phyloP scores from a whole-genome alignment of 2,797 vertebrate genomes.

The Schizopygopsis pylzovi region DNA sequence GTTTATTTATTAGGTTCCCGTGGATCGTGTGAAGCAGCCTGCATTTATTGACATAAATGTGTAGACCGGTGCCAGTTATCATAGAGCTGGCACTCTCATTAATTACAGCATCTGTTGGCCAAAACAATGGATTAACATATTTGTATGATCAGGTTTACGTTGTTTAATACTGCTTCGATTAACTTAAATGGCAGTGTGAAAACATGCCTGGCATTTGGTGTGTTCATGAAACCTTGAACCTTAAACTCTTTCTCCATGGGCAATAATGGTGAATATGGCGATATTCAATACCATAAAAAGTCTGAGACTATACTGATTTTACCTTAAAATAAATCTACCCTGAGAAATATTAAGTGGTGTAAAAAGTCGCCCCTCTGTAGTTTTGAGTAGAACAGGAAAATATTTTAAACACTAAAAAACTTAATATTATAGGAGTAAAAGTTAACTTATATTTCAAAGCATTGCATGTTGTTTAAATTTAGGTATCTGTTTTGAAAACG shows the following conservation, averaged over 20 bases:
- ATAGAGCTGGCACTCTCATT: background rate
- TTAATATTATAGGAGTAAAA: background rate
- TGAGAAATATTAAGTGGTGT: background rate
- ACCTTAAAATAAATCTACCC: background rate
- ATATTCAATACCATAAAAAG: background rate
- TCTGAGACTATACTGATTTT: background rate
- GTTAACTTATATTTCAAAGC: background rate
- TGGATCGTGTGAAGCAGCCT: background rate
- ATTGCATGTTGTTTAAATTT: background rate
- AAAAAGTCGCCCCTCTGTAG: background rate
- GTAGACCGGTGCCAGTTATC: background rate
- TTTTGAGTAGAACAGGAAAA: background rate
- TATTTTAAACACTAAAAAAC: background rate
- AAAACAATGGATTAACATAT: background rate
- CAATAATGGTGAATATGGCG: background rate
- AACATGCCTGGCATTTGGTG: background rate
- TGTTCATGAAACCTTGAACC: too few relatives aligned
- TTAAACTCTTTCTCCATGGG: background rate
- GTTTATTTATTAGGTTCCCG: background rate
- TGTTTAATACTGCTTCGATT: background rate
- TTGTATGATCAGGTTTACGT: background rate
- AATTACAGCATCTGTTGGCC: background rate
- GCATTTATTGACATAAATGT: background rate
- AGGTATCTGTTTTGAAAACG: background rate
- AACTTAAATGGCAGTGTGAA: background rate